Evolutionary conservation across 1,140 invertebrate genomes (phyloP), one percentile per base, ranked within the genome.

Genomic region (Drosophila bifasciata): DNA sequence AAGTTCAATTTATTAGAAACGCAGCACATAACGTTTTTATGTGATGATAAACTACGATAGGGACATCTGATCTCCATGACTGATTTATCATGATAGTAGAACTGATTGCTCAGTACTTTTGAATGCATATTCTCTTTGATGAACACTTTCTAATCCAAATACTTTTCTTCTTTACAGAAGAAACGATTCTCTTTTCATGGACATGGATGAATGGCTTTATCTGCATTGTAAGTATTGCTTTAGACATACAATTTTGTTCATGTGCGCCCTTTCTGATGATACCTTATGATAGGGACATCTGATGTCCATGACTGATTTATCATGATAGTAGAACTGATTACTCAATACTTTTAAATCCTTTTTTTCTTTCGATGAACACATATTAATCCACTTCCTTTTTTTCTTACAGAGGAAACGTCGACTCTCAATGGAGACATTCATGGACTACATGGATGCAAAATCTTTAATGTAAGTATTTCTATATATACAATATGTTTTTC

Each of bases 301-400:
- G 71, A 73, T 50, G 49, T 58, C 60, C 58, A 49, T 74, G 71
- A 72, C 17, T 76, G 76, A 78, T 78, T 77, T 67, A 62, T 72
- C 68, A 41, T 58, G 49, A 72, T 72, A 44, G 70, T 74, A 67
- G 52, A 74, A 51, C 70, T 74, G 68, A 71, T 61, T 19, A 15
- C 11, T 17, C 6, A 6, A 28, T 21, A 13, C n/a, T 11, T 2
- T 25, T 17, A n/a, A n/a, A n/a, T n/a, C n/a, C n/a, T n/a, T n/a
- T n/a, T 11, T 17, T 1, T 3, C 9, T 43, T 23, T 3, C n/a
- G 0, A 13, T 46, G 13, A 19, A 5, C 13, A 32, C n/a, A n/a
- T 19, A n/a, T 1, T 43, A 28, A 55, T 23, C 9, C n/a, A 3
- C n/a, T 17, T 19, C 2, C 7, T 5, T 15, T 3, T 13, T 3